Base-by-base conservation (phyloP, 2,888 invertebrate species). In the Ryuthela nishihirai region DNA sequence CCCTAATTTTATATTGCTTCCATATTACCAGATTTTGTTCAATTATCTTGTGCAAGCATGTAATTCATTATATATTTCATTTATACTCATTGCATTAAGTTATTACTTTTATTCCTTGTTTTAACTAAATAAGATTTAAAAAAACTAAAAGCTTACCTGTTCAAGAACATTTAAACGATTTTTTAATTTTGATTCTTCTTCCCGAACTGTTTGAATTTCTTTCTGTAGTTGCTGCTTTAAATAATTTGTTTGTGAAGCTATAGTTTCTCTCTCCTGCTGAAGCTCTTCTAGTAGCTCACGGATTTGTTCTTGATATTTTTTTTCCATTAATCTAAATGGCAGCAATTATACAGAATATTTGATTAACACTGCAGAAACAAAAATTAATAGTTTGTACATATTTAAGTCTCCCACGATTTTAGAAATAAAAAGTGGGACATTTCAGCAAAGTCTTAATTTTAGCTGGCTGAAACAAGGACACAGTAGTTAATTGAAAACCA, bases 281-380 rank as follows among this genome's bases (percentile, higher is more conserved):
- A 83, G 78, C 60, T 88, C 86, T 39, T 80, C 77, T 5, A 85
- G 83, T 10, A 88, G 73, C 38, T 82, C 82, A 58, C 85, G 83
- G 7, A 87, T 75, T 56, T 85, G 82, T 63, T 90, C 91, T 0
- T 84, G 79, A 71, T 90, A 88, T 55, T 85, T 82, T 58, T 82
- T 81, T 71, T 91, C 91, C 18, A 88, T 74, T 40, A 83, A 76
- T 56, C 84, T 83, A 29, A 12, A 64, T 15, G 24, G n/a, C 17
- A 34, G n/a, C n/a, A n/a, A n/a, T n/a, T n/a, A n/a, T n/a, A n/a
- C n/a, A n/a, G n/a, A n/a, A n/a, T n/a, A n/a, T n/a, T 34, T 34
- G 34, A 34, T 34, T n/a, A 34, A 34, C n/a, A 34, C 7, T 9
- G 9, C 34, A 9, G 17, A 34, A 15, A 9, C 17, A 4, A 34